phyloP scores from a whole-genome alignment of 2,888 invertebrate genomes.

The Drosophila helvetica region DNA sequence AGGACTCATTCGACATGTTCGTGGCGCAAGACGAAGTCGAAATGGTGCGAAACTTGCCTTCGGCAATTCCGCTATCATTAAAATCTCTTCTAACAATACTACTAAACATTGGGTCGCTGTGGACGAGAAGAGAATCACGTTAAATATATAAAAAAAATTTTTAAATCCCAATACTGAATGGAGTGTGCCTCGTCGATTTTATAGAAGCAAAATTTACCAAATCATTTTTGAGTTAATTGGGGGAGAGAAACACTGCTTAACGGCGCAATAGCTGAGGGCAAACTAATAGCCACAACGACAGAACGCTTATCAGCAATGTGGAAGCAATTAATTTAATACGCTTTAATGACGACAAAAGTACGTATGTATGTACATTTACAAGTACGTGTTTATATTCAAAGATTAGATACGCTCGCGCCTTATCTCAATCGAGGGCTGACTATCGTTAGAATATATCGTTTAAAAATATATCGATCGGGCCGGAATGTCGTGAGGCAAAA shows the following conservation, averaged over 20 bases:
- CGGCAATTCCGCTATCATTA: constrained; percentile 80
- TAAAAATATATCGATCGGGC: constrained; percentile 25
- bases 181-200: constrained; percentile 55
- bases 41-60: constrained; percentile 82
- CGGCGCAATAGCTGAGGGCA: constrained; percentile 51
- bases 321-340: constrained; percentile 38
- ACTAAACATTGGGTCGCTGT: constrained; percentile 84
- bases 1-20: constrained; percentile 89
- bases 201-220: constrained; percentile 55
- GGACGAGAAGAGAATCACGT: constrained; percentile 34
- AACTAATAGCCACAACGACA: constrained; percentile 43
- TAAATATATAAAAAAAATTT: constrained; percentile 9
- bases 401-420: constrained; percentile 50
- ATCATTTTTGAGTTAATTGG: constrained; percentile 51
- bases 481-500: background rate
- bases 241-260: constrained; percentile 42
- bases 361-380: constrained; percentile 4
- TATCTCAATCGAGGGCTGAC: constrained; percentile 34
- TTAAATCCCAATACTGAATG: background rate
- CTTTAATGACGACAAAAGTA: constrained; percentile 45
- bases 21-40: constrained; percentile 87
- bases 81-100: constrained; percentile 83
- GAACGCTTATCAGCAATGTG: constrained; percentile 27
- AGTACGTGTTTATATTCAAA: constrained; percentile 38
- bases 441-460: constrained; percentile 36